These are phyloP conservation scores for Nezara viridula DNA, from an alignment of 2,888 invertebrate genomes.

Conservation along the genomic window DNA sequence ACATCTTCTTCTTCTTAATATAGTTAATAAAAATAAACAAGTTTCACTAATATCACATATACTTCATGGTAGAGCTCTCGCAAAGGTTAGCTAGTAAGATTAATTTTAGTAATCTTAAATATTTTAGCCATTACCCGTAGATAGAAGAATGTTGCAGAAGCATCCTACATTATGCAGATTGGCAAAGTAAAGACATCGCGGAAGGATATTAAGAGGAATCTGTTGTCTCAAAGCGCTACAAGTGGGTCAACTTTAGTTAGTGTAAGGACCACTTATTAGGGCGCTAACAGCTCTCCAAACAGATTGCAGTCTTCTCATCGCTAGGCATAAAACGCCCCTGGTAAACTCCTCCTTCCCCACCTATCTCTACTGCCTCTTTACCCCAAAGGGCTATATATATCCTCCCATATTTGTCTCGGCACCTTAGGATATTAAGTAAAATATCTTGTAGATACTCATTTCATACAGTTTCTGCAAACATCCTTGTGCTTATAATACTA, in stretches of 20 bases:
- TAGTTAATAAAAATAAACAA: no score
- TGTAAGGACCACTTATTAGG: neutral
- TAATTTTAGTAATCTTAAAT: no score
- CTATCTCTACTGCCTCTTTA: neutral
- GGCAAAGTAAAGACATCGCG: neutral
- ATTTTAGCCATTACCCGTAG: no score
- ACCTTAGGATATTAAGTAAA: neutral
- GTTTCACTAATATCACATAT: no score
- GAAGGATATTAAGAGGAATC: neutral
- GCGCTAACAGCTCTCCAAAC: neutral
- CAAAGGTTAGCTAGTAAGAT: no score
- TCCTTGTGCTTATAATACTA: no score
- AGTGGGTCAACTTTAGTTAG: neutral
- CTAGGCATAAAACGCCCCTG: neutral
- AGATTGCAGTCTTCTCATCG: neutral
- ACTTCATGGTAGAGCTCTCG: no score
- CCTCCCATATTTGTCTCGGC: conserved; percentile 29
- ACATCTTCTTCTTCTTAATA: no score
- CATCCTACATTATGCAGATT: neutral
- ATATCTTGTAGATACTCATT: neutral
- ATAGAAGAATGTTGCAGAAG: neutral
- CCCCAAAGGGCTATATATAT: neutral
- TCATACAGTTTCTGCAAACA: neutral
- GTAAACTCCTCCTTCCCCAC: neutral
- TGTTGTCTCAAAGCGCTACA: neutral